Percentiles rank a stretch among this genome's conserved stretches.
Conservation (phyloP, 2,888 invertebrate genomes). For the Eueremaeus valkanovi region DNA sequence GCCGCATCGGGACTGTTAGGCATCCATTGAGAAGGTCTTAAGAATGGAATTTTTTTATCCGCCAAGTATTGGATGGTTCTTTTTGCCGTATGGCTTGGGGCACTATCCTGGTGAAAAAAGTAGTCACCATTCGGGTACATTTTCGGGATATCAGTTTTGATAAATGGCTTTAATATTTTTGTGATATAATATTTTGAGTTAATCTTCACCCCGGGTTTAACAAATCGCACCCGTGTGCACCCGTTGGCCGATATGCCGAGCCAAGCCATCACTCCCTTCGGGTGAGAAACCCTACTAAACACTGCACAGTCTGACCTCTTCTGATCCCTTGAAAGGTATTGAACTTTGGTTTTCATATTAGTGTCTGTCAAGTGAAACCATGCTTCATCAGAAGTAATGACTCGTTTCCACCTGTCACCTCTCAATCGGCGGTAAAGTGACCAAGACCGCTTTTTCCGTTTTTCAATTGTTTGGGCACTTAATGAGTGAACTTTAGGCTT, state of each 20-base stretch:
- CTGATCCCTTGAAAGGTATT: slow-evolving; percentile 23
- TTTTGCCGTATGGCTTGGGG: slow-evolving; percentile 34
- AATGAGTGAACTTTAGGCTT: slow-evolving; percentile 8
- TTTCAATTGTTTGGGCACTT: neutral
- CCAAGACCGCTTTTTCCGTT: slow-evolving; percentile 18
- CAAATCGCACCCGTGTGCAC: slow-evolving; percentile 1
- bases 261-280: slow-evolving; percentile 31
- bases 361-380: slow-evolving; percentile 1
- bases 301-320: neutral
- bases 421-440: slow-evolving; percentile 24
- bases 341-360: neutral
- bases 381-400: slow-evolving; percentile 33
- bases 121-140: slow-evolving; percentile 16
- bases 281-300: neutral
- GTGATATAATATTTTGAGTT: slow-evolving; percentile 36
- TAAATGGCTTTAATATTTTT: slow-evolving; percentile 31
- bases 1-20: slow-evolving; percentile 29
- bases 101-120: slow-evolving; percentile 39
- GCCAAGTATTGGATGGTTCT: slow-evolving; percentile 25
- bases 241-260: slow-evolving; percentile 17
- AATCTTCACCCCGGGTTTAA: slow-evolving; percentile 33
- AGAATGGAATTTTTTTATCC: slow-evolving; percentile 20
- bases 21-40: slow-evolving; percentile 25
- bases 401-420: neutral
- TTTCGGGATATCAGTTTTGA: slow-evolving; percentile 4